Evolutionary conservation across 2,888 invertebrate species (phyloP), one percentile per base, ranked within the genome.

Genomic region (Trissolcus brochymenae): DNA sequence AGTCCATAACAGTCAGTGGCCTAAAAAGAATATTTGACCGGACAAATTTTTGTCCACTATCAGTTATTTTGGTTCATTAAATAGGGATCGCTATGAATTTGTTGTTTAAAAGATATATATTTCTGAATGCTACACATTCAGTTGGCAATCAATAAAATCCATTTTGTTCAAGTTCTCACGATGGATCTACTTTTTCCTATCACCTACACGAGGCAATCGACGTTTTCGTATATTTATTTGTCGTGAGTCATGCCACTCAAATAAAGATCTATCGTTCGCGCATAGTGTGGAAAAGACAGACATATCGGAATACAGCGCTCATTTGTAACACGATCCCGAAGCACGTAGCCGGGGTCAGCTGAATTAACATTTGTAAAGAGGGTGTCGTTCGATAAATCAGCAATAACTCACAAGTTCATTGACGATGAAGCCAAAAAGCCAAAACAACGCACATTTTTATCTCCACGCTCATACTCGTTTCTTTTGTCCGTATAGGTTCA

Each of bases 291-390:
- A 29, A 61, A 50, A 54, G 65, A 76, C 72, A 60, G 55, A 46
- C 65, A 53, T 65, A 70, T 76, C 70, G 19, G 51, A 54, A 76
- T 76, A 76, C 70, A 57, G 51, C 55, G 46, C 65, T 72, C 70
- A 60, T 70, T 65, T 70, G 76, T 76, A 76, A 76, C 43, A 54
- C 65, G 59, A 76, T 70, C 70, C 35, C 53, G 35, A 51, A 40
- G 57, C 51, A 66, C 62, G 55, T 56, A 57, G 6, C 61, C 46
- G 49, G 51, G 62, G 60, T 76, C 76, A 76, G 76, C 76, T 76
- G 76, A 76, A 70, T 76, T 76, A 70, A 76, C 65, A 76, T 65
- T 54, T 60, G 60, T 56, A 66, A 76, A 56, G 55, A 59, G 68
- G 70, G 70, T 68, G 72, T 65, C 65, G 51, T 29, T 61, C 66